Evolutionary conservation across 2,888 invertebrate species (phyloP).

Genomic region (Euzetes globulus): DNA sequence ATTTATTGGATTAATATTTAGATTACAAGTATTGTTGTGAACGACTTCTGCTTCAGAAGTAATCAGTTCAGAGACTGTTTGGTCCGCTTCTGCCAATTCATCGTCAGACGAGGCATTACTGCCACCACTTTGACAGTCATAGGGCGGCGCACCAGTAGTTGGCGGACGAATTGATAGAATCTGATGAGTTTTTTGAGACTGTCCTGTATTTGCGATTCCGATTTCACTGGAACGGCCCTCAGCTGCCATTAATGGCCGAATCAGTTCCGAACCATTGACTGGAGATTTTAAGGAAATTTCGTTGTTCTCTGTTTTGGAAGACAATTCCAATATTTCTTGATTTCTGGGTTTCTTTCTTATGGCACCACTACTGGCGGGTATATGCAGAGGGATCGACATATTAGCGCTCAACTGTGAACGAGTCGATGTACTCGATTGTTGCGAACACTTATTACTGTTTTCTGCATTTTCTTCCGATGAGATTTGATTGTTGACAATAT

Average conservation of each 20-base stretch:
- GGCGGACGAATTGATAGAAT: slow-evolving; percentile 34
- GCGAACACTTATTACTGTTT: not conserved
- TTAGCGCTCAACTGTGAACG: slow-evolving; percentile 3
- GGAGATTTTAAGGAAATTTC: not conserved
- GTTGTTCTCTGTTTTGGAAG: slow-evolving; percentile 18
- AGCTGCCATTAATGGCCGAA: slow-evolving; percentile 35
- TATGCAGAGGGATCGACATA: slow-evolving; percentile 30
- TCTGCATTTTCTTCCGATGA: not conserved
- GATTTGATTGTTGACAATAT: slow-evolving; percentile 11
- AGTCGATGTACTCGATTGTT: not conserved
- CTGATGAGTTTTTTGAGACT: not conserved
- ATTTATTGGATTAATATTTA: not conserved
- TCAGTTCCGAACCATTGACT: slow-evolving; percentile 10
- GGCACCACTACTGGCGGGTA: slow-evolving; percentile 34
- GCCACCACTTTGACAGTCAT: slow-evolving; percentile 3
- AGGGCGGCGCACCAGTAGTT: slow-evolving; percentile 27
- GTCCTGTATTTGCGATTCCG: not conserved
- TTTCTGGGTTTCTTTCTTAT: slow-evolving; percentile 33
- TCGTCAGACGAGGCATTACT: slow-evolving; percentile 26
- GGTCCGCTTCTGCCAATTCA: slow-evolving; percentile 31
- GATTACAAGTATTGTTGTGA: slow-evolving; percentile 1
- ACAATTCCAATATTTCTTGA: slow-evolving; percentile 21
- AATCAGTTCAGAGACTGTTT: slow-evolving; percentile 19
- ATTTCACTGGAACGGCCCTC: slow-evolving; percentile 36
- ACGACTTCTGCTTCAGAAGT: slow-evolving; percentile 14